Evolutionary conservation across 2,888 invertebrate genomes (phyloP), one percentile per base, ranked within the genome.

Genomic region (Lymantria dispar): DNA sequence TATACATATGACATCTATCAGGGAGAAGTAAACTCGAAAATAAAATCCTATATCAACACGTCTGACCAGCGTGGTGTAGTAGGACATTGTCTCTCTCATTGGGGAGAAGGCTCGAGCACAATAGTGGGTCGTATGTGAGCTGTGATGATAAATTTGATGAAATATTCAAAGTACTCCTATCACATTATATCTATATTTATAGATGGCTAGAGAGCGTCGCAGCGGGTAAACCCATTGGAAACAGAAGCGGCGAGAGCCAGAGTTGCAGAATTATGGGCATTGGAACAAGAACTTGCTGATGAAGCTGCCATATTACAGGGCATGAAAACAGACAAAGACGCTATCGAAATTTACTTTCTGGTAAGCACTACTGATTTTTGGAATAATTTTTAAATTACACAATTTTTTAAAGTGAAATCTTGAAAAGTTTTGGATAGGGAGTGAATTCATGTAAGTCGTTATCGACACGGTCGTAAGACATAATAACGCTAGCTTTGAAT

Each of bases 151-250:
- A n/a, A n/a, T n/a, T n/a, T n/a, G n/a, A n/a, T n/a, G n/a, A n/a
- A 14, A 14, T 13, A 40, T 8, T 40, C 37, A 14, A 40, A 40
- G 11, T 40, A 37, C 37, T 3, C 11, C 9, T 37, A 37, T 38
- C 1, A 38, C 12, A 12, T 9, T 11, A 3, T 29, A 29, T 29
- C 45, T 40, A 14, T 14, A 15, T 48, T 94, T 94, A 90, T 92
- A 78, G 97, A 94, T 92, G 96, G 97, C 52, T 95, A 92, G 83
- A 96, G 94, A 89, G 92, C 94, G 72, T 97, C 93, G 92, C 95
- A 93, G 85, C 92, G 93, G 85, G 97, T 93, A 93, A 94, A 93
- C 79, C n/a, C 90, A 0, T 69, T 90, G 33, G 91, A 91, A 60
- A 90, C 90, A 0, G 91, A 90, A 68, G 90, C 90, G 2, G 90